Evolutionary conservation across 2,797 vertebrate species (phyloP).

Genomic region (Chrysocyon brachyurus): DNA sequence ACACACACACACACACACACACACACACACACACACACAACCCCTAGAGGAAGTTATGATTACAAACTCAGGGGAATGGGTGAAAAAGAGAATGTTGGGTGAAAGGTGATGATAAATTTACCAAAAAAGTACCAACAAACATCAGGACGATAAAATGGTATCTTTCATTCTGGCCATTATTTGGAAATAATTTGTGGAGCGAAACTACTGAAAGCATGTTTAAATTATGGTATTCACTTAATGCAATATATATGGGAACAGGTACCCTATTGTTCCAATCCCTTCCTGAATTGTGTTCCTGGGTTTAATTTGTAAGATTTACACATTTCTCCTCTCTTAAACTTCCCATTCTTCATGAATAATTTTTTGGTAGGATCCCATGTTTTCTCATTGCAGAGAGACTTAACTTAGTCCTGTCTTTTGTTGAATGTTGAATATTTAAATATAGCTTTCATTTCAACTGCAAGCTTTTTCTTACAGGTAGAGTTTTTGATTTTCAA

Average conservation of each 20-base stretch:
- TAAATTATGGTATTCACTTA: constrained; percentile 28
- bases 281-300: constrained; percentile 14
- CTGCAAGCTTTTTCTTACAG: constrained; percentile 49
- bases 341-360: constrained; percentile 71
- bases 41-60: background rate
- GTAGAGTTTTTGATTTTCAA: constrained; percentile 65
- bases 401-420: constrained; percentile 56
- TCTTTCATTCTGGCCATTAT: constrained; percentile 23
- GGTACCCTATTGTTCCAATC: background rate
- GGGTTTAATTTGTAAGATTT: constrained; percentile 75
- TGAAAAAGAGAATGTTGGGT: background rate
- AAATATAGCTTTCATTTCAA: constrained; percentile 68
- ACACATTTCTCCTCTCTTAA: constrained; percentile 63
- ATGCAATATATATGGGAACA: background rate
- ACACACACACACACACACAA: background rate
- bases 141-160: constrained; percentile 21
- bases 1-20: no score
- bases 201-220: background rate
- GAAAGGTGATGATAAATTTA: background rate
- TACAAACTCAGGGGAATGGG: background rate
- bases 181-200: constrained; percentile 46
- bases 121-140: background rate
- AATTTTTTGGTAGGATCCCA: constrained; percentile 64
- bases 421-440: constrained; percentile 67
- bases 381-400: constrained; percentile 63